These are phyloP conservation scores for Eledone cirrhosa DNA, from an alignment of 2,888 invertebrate genomes.

Conservation along the genomic window DNA sequence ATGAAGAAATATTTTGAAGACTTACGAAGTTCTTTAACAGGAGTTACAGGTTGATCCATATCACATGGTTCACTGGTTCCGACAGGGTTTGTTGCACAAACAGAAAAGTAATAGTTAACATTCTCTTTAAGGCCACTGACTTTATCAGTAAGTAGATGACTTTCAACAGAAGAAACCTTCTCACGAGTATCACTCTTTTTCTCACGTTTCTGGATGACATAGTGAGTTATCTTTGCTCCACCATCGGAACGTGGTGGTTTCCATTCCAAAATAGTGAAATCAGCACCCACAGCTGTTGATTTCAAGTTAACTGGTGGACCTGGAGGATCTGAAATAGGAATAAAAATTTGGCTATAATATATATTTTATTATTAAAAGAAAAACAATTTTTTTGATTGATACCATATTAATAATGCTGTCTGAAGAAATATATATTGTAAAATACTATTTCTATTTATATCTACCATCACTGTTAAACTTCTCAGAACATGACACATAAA, in stretches of 20 bases:
- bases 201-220: slow-evolving; percentile 60
- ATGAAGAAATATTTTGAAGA: not conserved
- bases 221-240: slow-evolving; percentile 61
- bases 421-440: no score
- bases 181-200: slow-evolving; percentile 50
- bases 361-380: no score
- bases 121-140: slow-evolving; percentile 47
- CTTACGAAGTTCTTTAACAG: slow-evolving; percentile 29
- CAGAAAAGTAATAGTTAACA: slow-evolving; percentile 80
- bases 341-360: no score
- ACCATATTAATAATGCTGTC: no score
- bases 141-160: slow-evolving; percentile 39
- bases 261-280: slow-evolving; percentile 60
- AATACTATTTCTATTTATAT: no score
- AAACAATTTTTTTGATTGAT: no score
- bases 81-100: slow-evolving; percentile 83
- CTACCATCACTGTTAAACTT: no score
- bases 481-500: no score
- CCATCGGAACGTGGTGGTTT: slow-evolving; percentile 60
- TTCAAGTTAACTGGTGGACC: slow-evolving; percentile 51
- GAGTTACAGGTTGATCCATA: slow-evolving; percentile 30
- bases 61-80: slow-evolving; percentile 67
- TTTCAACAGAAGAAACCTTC: slow-evolving; percentile 48
- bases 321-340: slow-evolving; percentile 39
- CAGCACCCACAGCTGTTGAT: slow-evolving; percentile 51